Evolutionary conservation across 2,113 vertebrate species (phyloP).

Genomic region (Arizona elegans): DNA sequence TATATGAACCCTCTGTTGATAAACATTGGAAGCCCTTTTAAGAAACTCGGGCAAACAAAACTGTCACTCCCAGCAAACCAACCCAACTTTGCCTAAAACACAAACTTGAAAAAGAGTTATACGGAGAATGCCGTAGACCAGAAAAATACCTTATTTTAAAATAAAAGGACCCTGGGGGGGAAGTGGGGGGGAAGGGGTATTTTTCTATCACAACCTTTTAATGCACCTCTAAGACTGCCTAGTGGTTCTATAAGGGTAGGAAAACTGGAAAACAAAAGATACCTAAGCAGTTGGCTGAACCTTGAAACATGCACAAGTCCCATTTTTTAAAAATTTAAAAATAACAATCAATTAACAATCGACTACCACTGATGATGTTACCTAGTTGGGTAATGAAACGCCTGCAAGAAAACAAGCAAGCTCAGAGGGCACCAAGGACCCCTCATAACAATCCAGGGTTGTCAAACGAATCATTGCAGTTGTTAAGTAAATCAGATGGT

Average conservation of each 20-base stretch:
- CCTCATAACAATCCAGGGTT: background rate
- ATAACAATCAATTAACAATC: background rate
- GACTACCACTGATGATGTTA: too few species aligned
- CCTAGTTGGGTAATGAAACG: too few species aligned
- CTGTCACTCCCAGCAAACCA: background rate
- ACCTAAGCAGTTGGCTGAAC: background rate
- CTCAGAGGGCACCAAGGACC: too few species aligned
- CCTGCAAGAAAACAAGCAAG: too few species aligned
- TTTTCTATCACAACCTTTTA: background rate
- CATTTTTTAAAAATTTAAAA: background rate
- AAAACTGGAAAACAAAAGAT: background rate
- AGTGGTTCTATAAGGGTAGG: background rate
- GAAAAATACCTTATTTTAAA: background rate
- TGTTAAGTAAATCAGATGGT: too few species aligned
- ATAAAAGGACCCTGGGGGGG: background rate
- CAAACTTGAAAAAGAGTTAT: background rate
- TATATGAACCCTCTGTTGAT: conserved; percentile 59
- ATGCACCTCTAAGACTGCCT: background rate
- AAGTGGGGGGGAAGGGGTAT: background rate
- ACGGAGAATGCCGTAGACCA: background rate
- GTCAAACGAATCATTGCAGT: too few species aligned
- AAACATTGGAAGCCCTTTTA: conserved; percentile 39
- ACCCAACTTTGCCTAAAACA: background rate
- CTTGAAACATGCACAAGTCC: background rate
- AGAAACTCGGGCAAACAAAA: background rate